Percentiles rank a stretch among this genome's conserved stretches.
Conservation (phyloP, 2,113 vertebrate species). For the Turnix velox region DNA sequence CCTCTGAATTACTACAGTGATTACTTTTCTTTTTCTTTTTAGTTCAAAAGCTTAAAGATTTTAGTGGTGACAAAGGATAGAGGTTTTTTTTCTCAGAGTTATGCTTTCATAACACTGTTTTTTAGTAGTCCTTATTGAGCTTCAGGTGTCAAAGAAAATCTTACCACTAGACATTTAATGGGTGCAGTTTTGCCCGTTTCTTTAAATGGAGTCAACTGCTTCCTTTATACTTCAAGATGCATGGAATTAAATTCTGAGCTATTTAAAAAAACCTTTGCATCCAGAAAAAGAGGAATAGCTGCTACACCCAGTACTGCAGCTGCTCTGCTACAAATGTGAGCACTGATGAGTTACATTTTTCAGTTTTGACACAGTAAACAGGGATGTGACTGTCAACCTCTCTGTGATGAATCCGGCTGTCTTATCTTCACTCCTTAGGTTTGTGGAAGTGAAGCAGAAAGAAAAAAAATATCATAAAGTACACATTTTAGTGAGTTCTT, state of each 20-base stretch:
- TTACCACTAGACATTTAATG: neutral
- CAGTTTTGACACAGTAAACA: conserved; percentile 34
- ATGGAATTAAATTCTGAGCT: neutral
- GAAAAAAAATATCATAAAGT: neutral
- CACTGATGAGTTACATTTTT: neutral
- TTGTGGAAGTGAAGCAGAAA: neutral
- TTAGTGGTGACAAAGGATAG: neutral
- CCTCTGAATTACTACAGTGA: neutral
- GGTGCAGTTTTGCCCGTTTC: neutral
- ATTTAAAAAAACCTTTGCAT: conserved; percentile 36
- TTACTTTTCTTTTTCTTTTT: neutral
- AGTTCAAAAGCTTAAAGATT: neutral
- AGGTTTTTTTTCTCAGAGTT: neutral
- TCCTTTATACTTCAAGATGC: neutral
- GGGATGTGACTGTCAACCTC: neutral
- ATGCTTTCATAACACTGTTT: neutral
- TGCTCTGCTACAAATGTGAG: neutral
- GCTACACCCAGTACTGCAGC: conserved; percentile 3
- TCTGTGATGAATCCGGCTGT: neutral
- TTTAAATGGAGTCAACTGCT: neutral
- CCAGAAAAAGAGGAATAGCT: neutral
- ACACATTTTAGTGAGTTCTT: neutral
- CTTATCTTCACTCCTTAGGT: neutral
- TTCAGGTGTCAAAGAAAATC: neutral
- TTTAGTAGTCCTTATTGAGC: neutral